Evolutionary conservation across 2,888 invertebrate genomes (phyloP), one percentile per base, ranked within the genome.

Genomic region (Athripsodes cinereus): DNA sequence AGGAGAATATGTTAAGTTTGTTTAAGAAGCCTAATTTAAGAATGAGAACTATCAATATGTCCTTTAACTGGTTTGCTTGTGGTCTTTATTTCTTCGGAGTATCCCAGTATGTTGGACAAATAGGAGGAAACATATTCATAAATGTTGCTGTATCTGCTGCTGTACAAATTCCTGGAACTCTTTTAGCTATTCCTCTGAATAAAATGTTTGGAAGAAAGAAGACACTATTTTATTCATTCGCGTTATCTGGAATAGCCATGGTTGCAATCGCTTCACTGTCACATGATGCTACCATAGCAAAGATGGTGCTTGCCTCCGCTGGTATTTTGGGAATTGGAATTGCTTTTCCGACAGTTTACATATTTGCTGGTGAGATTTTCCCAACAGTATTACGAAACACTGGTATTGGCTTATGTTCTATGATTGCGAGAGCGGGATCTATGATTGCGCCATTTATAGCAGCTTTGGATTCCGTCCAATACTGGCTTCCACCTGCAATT

Each of bases 41-140:
- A 46, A 65, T 73, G 34, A 84, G 84, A 66, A 84, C 85, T 0
- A 65, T 85, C 2, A 78, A 77, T 52, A 81, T 86, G 66, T 79
- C 79, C 64, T 83, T 82, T 66, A 82, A 82, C 65, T 88, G 87
- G 89, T 71, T 85, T 8, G 84, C 85, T 0, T 84, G 86, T 50
- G 87, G 88, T 10, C 76, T 90, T 71, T 84, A 86, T 55, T 86
- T 89, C 69, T 91, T 87, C 66, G 89, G 89, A 1, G 79, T 88
- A 51, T 82, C 85, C 1, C 85, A 87, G 67, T 87, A 84, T 68
- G 80, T 86, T 51, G 83, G 84, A 0, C 80, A 84, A 66, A 71
- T 86, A 34, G 82, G 81, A 3, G 87, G 87, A 1, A 75, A 87
- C 66, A 83, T 87, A 56, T 90, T 88, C 68, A 59, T 85, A 3